These are phyloP conservation scores for Ctenomys sociabilis DNA, from an alignment of 2,113 vertebrate species.

Conservation along the genomic window DNA sequence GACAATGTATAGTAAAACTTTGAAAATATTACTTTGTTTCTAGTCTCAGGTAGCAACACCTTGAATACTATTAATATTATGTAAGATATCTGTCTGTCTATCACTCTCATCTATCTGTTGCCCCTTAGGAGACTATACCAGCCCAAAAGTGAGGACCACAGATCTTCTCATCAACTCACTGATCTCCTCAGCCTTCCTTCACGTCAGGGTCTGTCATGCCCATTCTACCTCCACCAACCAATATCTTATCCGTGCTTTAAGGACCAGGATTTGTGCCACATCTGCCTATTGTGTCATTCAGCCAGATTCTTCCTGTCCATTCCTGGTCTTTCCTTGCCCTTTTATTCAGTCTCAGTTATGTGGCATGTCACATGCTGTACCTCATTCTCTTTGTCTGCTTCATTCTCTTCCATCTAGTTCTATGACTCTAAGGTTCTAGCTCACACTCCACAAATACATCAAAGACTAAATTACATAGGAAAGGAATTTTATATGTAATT, in stretches of 20 bases:
- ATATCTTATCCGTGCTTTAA: background rate
- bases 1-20: background rate
- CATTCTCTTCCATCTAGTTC: background rate
- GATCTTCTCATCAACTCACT: background rate
- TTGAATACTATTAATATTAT: background rate
- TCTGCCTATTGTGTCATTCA: background rate
- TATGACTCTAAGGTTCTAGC: too few relatives aligned
- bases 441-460: background rate
- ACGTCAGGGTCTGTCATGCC: fast-evolving
- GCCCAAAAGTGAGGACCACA: background rate
- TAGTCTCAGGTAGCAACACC: background rate
- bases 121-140: background rate
- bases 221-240: too few relatives aligned
- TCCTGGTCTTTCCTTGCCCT: background rate
- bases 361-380: fast-evolving
- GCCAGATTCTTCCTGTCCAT: background rate
- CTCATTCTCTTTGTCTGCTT: background rate
- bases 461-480: background rate
- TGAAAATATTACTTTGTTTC: background rate
- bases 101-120: background rate
- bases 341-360: background rate
- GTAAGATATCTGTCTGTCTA: background rate
- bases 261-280: background rate
- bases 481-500: background rate
- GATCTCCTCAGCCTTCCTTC: background rate